A percentile compares a stretch with the other conserved stretches of the same genome.
Evolutionary conservation across 2,113 vertebrate genomes (phyloP).

Genomic region (Hemibagrus wyckioides): DNA sequence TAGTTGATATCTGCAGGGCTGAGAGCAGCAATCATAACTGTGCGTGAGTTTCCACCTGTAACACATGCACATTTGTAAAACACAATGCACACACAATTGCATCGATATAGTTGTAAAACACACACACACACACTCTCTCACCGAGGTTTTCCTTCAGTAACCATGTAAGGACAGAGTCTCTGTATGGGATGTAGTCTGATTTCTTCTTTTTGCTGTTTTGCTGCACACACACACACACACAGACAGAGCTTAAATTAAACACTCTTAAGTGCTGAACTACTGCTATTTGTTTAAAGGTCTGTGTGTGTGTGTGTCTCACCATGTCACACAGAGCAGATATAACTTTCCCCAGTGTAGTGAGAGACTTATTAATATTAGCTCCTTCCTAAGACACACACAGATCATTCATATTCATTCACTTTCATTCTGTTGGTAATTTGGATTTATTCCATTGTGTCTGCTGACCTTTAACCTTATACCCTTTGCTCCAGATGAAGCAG

Average conservation of each 20-base stretch:
- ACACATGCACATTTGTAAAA: conserved; percentile 23
- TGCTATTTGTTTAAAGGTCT: not conserved
- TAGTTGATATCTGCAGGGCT: conserved; percentile 89
- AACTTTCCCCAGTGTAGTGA: conserved; percentile 89
- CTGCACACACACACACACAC: conserved; percentile 59
- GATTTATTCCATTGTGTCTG: not conserved
- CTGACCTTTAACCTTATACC: conserved; percentile 85
- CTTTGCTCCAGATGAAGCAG: conserved; percentile 84
- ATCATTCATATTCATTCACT: not conserved
- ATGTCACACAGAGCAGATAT: conserved; percentile 87
- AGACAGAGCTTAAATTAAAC: not conserved
- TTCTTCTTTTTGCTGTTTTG: conserved; percentile 84
- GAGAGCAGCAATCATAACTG: conserved; percentile 88
- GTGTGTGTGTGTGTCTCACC: conserved; percentile 65
- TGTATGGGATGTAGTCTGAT: conserved; percentile 85
- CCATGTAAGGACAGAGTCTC: conserved; percentile 79
- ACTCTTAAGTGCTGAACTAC: not conserved
- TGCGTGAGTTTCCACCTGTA: conserved; percentile 87
- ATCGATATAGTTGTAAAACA: not conserved
- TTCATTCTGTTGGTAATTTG: not conserved
- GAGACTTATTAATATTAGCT: conserved; percentile 89
- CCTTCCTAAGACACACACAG: conserved; percentile 77
- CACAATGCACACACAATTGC: not conserved
- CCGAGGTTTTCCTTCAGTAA: conserved; percentile 76
- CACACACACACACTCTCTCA: conserved; percentile 42